A percentile compares a stretch with the other conserved stretches of the same genome.
Evolutionary conservation across 2,113 vertebrate species (phyloP).

Genomic region (Oenanthe melanoleuca): DNA sequence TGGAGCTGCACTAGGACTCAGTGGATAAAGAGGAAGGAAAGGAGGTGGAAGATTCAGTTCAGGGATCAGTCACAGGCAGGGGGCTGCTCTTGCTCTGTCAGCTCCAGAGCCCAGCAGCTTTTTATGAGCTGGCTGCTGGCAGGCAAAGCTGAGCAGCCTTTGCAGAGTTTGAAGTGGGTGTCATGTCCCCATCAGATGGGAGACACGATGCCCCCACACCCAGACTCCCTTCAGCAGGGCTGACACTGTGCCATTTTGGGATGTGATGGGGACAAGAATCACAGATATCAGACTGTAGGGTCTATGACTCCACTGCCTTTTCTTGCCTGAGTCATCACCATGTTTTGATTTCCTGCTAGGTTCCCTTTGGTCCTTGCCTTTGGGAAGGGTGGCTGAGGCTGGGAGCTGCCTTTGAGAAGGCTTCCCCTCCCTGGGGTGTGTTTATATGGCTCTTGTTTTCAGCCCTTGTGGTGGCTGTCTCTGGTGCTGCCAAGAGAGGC

Average conservation of each 20-base stretch:
- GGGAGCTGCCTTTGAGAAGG: background rate
- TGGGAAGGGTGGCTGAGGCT: background rate
- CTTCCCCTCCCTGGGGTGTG: background rate
- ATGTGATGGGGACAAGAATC: rapidly evolving
- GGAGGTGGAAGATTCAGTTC: background rate
- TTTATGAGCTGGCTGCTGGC: background rate
- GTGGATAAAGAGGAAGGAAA: background rate
- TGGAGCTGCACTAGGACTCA: background rate
- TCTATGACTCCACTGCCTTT: background rate
- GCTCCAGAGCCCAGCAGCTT: rapidly evolving
- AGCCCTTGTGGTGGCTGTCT: background rate
- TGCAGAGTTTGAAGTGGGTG: rapidly evolving
- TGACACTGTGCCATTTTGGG: background rate
- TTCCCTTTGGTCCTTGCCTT: background rate
- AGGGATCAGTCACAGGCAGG: background rate
- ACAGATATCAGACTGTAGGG: background rate
- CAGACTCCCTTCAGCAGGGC: rapidly evolving
- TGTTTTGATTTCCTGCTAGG: background rate
- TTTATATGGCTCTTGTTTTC: slow-evolving; percentile 17
- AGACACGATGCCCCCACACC: rapidly evolving
- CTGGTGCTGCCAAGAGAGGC: background rate
- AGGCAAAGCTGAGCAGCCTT: background rate
- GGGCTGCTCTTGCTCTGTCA: background rate
- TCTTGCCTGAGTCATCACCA: rapidly evolving
- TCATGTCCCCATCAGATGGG: rapidly evolving